Evolutionary conservation across 2,797 vertebrate genomes (phyloP).

Genomic region (Rhincodon typus): DNA sequence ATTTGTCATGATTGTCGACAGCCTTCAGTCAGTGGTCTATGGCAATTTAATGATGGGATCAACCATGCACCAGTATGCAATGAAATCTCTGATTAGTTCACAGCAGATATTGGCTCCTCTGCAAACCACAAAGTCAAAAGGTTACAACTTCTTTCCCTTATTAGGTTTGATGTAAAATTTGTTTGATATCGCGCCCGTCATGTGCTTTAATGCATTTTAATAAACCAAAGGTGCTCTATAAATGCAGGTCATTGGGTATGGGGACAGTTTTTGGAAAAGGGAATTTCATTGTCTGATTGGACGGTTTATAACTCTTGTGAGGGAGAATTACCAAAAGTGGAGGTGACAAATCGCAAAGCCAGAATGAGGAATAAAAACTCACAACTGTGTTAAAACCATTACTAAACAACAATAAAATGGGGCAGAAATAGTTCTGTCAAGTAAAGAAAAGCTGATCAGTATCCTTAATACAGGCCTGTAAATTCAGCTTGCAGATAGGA

Average conservation of each 20-base stretch:
- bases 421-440: neutral
- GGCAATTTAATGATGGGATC: too few species aligned
- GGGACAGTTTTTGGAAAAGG: neutral
- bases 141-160: too few species aligned
- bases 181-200: too few species aligned
- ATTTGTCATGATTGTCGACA: too few species aligned
- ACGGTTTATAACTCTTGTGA: neutral
- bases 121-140: too few species aligned
- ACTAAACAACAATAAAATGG: neutral
- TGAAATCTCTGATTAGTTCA: too few species aligned
- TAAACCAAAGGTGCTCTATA: too few species aligned
- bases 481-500: neutral
- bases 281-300: neutral
- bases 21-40: too few species aligned
- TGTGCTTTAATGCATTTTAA: too few species aligned
- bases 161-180: too few species aligned
- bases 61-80: too few species aligned
- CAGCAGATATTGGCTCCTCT: too few species aligned
- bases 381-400: neutral
- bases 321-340: neutral
- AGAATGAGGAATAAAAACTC: neutral
- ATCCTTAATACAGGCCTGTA: neutral
- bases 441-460: neutral
- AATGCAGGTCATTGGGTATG: neutral
- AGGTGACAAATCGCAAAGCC: neutral